Evolutionary conservation across 1,140 invertebrate species (phyloP).

Genomic region (Amphibalanus amphitrite): DNA sequence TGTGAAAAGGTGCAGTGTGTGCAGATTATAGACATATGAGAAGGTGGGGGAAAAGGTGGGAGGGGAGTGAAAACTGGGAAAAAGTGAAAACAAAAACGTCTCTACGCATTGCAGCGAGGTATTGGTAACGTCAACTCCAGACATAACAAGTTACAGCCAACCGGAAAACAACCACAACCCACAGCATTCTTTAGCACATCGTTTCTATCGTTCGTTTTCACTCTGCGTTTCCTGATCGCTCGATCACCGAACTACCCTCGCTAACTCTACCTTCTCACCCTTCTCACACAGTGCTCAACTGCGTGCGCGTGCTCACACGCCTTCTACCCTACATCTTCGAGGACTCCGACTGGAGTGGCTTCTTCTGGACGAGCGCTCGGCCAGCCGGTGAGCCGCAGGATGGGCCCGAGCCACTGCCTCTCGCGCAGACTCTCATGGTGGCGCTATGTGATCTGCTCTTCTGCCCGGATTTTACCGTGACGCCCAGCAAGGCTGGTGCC

Average conservation of each 20-base stretch:
- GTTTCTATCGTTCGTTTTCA: too few relatives aligned
- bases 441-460: conserved; percentile 90
- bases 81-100: background rate
- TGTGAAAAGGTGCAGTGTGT: background rate
- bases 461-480: conserved; percentile 96
- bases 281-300: conserved; percentile 63
- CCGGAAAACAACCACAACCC: too few relatives aligned
- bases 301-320: conserved; percentile 74
- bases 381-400: conserved; percentile 26
- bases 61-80: background rate
- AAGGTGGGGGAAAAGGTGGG: background rate
- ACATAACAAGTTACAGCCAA: too few relatives aligned
- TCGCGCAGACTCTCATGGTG: conserved; percentile 83
- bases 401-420: conserved; percentile 49
- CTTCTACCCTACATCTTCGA: conserved; percentile 98
- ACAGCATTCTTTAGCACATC: too few relatives aligned
- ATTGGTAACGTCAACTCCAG: too few relatives aligned
- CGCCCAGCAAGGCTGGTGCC: conserved; percentile 17
- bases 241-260: too few relatives aligned
- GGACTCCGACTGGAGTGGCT: conserved; percentile 91
- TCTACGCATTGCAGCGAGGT: too few relatives aligned
- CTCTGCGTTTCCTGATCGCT: too few relatives aligned
- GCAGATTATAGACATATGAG: background rate
- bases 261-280: too few relatives aligned
- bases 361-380: conserved; percentile 79